These are phyloP conservation scores for Chloropsis cyanopogon DNA, from an alignment of 2,113 vertebrate genomes.

Conservation along the genomic window DNA sequence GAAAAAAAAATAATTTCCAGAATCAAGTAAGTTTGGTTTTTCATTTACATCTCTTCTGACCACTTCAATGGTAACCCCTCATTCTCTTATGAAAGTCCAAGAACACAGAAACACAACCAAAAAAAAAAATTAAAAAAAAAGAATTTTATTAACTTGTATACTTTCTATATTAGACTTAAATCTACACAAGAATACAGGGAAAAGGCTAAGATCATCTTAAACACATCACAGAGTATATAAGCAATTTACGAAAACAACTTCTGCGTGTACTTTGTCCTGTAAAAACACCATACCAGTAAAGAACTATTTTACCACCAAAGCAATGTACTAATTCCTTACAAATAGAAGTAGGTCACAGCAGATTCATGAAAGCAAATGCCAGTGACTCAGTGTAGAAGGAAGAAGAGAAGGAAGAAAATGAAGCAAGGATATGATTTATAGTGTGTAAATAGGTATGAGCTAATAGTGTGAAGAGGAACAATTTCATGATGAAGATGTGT, in stretches of 20 bases:
- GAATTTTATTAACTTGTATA: background rate
- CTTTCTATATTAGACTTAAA: background rate
- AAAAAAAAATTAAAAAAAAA: background rate
- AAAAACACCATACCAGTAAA: background rate
- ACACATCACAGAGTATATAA: background rate
- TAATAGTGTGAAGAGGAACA: background rate
- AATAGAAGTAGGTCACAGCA: constrained; percentile 68
- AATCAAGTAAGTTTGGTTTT: background rate
- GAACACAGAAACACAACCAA: background rate
- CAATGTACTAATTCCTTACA: background rate
- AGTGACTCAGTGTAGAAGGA: constrained; percentile 59
- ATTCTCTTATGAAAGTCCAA: background rate
- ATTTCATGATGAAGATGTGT: background rate
- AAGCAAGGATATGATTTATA: constrained; percentile 45
- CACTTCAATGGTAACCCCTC: background rate
- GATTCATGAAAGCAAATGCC: constrained; percentile 58
- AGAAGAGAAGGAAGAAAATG: constrained; percentile 19
- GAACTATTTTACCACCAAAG: background rate
- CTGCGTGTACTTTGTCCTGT: background rate
- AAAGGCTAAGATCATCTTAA: background rate
- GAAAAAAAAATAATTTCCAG: background rate
- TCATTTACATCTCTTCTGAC: background rate
- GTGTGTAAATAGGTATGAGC: constrained; percentile 14
- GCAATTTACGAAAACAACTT: background rate
- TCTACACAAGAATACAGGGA: background rate